Conservation (phyloP, 2,113 vertebrate species). For the Hemiprocne comata region DNA sequence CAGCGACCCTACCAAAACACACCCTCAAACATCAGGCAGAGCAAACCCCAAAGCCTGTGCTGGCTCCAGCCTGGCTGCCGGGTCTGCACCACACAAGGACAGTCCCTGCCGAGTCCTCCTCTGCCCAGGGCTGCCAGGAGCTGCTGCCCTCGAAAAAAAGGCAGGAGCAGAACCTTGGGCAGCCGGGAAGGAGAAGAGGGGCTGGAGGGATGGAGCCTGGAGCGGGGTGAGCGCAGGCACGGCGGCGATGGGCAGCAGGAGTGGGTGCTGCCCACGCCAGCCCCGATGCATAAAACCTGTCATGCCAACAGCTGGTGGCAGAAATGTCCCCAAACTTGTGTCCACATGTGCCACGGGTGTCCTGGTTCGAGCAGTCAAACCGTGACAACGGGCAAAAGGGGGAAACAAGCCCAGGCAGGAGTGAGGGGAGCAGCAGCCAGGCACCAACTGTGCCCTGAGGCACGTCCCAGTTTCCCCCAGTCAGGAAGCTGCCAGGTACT, state of each 20-base stretch:
- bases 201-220: neutral
- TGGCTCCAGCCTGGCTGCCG: neutral
- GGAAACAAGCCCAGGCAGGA: neutral
- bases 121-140: neutral
- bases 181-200: neutral
- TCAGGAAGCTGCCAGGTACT: constrained; percentile 87
- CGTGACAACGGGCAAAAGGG: neutral
- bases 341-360: accelerated
- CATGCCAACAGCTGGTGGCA: neutral
- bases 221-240: neutral
- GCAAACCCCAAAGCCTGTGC: neutral
- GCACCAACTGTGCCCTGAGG: accelerated
- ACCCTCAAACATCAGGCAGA: neutral
- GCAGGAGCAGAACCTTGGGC: accelerated
- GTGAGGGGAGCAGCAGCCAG: neutral
- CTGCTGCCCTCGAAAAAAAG: neutral
- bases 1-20: neutral
- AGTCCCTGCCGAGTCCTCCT: neutral
- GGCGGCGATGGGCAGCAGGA: neutral
- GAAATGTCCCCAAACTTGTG: accelerated
- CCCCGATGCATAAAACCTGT: accelerated
- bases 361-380: too few species aligned
- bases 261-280: neutral
- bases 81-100: accelerated
- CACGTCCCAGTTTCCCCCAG: neutral